These are phyloP conservation scores for Porphyrio hochstetteri DNA, from an alignment of 2,113 vertebrate genomes.

Conservation along the genomic window DNA sequence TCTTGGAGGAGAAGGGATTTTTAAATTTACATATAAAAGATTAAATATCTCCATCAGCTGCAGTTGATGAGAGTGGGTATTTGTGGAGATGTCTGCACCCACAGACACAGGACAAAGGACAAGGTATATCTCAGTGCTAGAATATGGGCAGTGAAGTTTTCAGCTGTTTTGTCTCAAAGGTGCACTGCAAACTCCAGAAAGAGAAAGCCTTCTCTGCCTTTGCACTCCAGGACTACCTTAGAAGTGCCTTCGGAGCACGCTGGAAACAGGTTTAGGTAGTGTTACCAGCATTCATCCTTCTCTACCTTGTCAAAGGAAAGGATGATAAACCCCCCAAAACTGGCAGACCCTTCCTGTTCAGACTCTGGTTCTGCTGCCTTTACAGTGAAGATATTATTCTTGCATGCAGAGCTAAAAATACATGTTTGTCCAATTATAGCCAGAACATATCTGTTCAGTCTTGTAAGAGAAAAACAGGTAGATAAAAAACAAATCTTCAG, in stretches of 20 bases:
- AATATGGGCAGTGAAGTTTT: neutral
- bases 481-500: neutral
- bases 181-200: neutral
- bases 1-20: neutral
- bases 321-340: neutral
- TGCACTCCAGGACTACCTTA: neutral
- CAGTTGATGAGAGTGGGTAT: neutral
- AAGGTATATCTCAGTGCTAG: neutral
- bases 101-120: neutral
- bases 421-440: neutral
- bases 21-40: neutral
- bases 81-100: neutral
- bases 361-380: neutral
- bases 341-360: neutral
- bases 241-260: neutral
- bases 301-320: neutral
- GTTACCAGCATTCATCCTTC: neutral
- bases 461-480: neutral
- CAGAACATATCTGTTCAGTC: neutral
- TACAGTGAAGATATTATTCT: neutral
- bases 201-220: neutral
- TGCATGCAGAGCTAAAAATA: neutral
- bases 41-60: neutral
- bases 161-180: neutral
- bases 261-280: neutral